Percentiles rank a stretch among this genome's conserved stretches.
These are phyloP conservation scores for Schlechtendalia chinensis DNA, from an alignment of 1,140 invertebrate species.

Conservation along the genomic window DNA sequence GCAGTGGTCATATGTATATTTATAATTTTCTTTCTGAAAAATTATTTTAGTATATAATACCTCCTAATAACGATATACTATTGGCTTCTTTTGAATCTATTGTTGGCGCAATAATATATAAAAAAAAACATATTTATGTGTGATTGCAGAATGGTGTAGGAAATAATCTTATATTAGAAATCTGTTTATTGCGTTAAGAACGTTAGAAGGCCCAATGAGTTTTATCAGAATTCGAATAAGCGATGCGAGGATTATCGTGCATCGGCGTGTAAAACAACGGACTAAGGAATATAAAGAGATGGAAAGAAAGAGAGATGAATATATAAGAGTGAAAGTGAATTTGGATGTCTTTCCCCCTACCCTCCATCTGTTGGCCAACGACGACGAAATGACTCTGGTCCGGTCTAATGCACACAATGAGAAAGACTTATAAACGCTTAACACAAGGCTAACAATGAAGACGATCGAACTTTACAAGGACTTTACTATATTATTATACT, in stretches of 20 bases:
- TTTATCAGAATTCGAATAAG: conserved; percentile 2
- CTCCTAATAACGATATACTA: background rate
- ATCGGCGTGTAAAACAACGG: background rate
- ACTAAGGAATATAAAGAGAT: background rate
- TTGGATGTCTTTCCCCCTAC: background rate
- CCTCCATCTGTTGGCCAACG: background rate
- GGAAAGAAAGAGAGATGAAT: conserved; percentile 28
- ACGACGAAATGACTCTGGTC: conserved; percentile 20
- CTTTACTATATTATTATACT: conserved; percentile 9
- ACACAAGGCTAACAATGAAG: conserved; percentile 41
- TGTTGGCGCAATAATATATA: background rate
- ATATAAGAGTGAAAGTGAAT: conserved; percentile 46
- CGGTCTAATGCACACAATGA: conserved; percentile 36
- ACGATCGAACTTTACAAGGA: conserved; percentile 49
- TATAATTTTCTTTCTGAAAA: background rate
- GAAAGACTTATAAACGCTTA: conserved; percentile 29
- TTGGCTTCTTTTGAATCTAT: background rate
- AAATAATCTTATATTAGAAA: background rate
- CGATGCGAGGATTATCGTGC: background rate
- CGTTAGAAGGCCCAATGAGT: background rate
- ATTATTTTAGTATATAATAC: background rate
- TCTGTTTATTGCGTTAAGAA: background rate
- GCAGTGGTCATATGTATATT: background rate
- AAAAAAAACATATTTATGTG: background rate
- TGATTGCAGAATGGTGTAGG: background rate